Evolutionary conservation across 2,888 invertebrate genomes (phyloP).

Genomic region (Frankliniella intonsa): DNA sequence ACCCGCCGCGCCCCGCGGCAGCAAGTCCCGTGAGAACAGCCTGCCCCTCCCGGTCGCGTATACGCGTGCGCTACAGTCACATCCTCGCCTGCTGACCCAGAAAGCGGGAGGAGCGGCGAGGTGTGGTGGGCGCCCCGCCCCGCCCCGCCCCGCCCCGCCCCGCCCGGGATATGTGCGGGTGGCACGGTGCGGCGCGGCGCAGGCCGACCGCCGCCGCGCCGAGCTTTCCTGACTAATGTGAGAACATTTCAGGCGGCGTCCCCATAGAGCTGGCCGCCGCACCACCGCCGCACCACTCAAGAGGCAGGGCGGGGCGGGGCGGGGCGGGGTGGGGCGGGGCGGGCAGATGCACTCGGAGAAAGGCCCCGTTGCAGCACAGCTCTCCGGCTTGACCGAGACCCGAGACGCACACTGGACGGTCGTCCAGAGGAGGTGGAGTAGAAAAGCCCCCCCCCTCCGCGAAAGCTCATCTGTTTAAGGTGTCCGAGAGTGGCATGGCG

Average conservation of each 20-base stretch:
- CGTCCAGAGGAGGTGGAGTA: not conserved
- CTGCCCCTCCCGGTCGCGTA: no score
- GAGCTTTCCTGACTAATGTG: slow-evolving; percentile 18
- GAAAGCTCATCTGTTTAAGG: not conserved
- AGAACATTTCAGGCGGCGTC: slow-evolving; percentile 3
- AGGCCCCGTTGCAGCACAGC: not conserved
- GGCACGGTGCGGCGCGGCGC: not conserved
- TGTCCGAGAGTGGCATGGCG: no score
- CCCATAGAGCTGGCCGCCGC: not conserved
- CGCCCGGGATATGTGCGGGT: not conserved
- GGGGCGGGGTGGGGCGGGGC: not conserved
- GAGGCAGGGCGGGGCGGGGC: not conserved
- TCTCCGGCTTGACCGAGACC: not conserved
- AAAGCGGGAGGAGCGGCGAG: not conserved
- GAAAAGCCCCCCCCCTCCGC: not conserved
- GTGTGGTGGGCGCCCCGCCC: not conserved
- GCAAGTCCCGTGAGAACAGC: no score
- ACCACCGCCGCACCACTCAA: no score
- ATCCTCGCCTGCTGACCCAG: not conserved
- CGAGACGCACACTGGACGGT: not conserved
- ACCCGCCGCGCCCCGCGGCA: no score
- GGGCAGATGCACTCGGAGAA: not conserved
- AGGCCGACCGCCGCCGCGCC: not conserved
- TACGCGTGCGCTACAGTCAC: not conserved
- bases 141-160: not conserved